These are phyloP conservation scores for Lithobates sylvaticus DNA, from an alignment of 2,797 vertebrate genomes.

Conservation along the genomic window DNA sequence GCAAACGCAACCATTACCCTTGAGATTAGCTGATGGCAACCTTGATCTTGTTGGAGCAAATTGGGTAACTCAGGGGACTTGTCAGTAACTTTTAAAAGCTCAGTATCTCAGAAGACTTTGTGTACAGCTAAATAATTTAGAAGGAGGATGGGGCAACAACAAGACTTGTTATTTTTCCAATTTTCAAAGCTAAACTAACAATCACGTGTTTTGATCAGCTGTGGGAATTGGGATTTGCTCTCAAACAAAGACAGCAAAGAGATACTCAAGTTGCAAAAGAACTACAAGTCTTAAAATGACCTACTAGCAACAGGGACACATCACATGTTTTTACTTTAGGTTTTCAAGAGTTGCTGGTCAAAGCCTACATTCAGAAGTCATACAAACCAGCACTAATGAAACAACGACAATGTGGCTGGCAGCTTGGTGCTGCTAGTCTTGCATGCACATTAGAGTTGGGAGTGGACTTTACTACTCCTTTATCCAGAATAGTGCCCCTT, in stretches of 20 bases:
- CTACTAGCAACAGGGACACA: background rate
- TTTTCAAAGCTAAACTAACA: conserved; percentile 27
- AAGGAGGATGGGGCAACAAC: conserved; percentile 17
- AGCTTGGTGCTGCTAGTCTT: background rate
- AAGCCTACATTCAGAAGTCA: background rate
- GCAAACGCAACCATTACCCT: conserved; percentile 42
- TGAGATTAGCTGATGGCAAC: conserved; percentile 47
- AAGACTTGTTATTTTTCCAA: conserved; percentile 36
- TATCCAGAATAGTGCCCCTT: background rate
- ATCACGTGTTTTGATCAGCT: background rate
- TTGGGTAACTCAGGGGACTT: conserved; percentile 31
- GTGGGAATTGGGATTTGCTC: conserved; percentile 29
- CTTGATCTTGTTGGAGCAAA: conserved; percentile 54
- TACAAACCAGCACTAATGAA: background rate
- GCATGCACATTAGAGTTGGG: no score
- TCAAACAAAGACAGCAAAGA: background rate
- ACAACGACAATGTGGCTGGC: background rate
- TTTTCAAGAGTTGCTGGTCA: background rate
- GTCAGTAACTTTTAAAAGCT: conserved; percentile 52
- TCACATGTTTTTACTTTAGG: background rate
- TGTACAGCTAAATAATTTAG: conserved; percentile 36
- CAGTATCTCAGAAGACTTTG: conserved; percentile 7
- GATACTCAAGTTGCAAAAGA: background rate
- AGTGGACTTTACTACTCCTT: no score
- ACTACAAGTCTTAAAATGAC: background rate